These are phyloP conservation scores for Drosophila arizonae DNA, from an alignment of 1,140 invertebrate genomes.

Conservation along the genomic window DNA sequence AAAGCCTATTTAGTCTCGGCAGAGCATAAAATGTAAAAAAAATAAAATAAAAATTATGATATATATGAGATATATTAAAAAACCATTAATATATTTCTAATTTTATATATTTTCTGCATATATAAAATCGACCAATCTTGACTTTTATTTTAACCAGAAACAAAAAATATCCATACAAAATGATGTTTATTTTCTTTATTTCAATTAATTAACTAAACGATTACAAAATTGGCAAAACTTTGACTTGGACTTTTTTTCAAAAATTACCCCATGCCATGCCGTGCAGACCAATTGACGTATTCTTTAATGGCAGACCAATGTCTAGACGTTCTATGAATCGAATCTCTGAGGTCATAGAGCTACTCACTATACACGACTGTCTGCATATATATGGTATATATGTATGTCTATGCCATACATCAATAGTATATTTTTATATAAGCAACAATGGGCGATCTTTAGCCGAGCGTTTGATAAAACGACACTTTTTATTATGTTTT, in stretches of 20 bases:
- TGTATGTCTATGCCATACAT: background rate
- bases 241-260: conserved; percentile 10
- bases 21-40: background rate
- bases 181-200: background rate
- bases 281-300: conserved; percentile 69
- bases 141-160: too few species aligned
- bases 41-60: background rate
- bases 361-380: conserved; percentile 40
- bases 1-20: background rate
- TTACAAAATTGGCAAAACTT: conserved; percentile 48
- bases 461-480: conserved; percentile 49
- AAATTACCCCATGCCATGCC: conserved; percentile 40
- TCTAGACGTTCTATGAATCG: conserved; percentile 61
- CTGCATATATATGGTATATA: background rate
- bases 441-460: conserved; percentile 48
- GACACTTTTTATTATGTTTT: conserved; percentile 53
- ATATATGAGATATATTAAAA: too few species aligned
- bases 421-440: conserved; percentile 11
- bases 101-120: too few species aligned
- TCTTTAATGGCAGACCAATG: conserved; percentile 65
- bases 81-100: too few species aligned
- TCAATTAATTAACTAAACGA: conserved; percentile 3
- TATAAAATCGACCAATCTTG: too few species aligned
- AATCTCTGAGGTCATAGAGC: conserved; percentile 70
- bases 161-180: too few species aligned